phyloP scores from a whole-genome alignment of 2,888 invertebrate genomes.

The Cheilosia soror region DNA sequence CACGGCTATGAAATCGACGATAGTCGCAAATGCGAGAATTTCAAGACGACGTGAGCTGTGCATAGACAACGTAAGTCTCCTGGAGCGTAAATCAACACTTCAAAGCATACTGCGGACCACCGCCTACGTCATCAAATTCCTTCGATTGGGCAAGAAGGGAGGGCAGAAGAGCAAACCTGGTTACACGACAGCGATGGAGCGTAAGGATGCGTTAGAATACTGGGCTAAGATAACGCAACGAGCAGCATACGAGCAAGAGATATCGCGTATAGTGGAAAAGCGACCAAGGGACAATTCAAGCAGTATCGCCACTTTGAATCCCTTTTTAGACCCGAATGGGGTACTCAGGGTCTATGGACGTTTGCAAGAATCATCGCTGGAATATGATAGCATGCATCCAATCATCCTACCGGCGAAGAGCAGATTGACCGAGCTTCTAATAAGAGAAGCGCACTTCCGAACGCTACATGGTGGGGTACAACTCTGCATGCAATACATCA shows the following conservation, averaged over 20 bases:
- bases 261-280: not conserved
- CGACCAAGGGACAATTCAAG: not conserved
- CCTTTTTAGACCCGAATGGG: constrained; percentile 1
- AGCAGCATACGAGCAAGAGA: not conserved
- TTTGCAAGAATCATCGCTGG: not conserved
- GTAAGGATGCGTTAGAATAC: not conserved
- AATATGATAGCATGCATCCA: constrained; percentile 14
- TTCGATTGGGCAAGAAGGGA: not conserved
- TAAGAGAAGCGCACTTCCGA: constrained; percentile 1
- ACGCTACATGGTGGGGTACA: constrained; percentile 19
- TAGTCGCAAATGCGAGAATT: not conserved
- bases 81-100: not conserved
- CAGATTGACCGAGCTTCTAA: constrained; percentile 8
- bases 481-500: constrained; percentile 13
- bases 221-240: not conserved
- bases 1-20: not conserved
- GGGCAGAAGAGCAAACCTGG: not conserved
- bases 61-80: not conserved
- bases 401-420: constrained; percentile 17
- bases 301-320: constrained; percentile 6
- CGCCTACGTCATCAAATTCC: not conserved
- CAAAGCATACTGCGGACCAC: not conserved
- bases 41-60: not conserved
- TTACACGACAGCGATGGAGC: not conserved
- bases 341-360: constrained; percentile 1